Conservation (phyloP, 2,113 vertebrate species). For the Cettia cetti region DNA sequence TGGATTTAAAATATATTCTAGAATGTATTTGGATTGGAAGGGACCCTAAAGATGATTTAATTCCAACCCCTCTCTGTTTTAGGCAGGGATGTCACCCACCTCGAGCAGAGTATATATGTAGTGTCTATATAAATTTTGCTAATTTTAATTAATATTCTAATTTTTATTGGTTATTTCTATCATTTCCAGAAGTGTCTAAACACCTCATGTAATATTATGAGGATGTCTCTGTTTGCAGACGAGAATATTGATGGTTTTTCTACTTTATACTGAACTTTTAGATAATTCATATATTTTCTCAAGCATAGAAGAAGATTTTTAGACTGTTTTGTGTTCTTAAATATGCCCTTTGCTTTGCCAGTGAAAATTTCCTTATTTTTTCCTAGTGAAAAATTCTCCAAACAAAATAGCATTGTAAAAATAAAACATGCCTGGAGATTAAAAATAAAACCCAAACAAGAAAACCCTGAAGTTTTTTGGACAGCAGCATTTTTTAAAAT, state of each 20-base stretch:
- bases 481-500: not conserved
- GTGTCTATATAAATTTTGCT: not conserved
- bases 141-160: not conserved
- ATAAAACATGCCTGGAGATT: not conserved
- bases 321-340: not conserved
- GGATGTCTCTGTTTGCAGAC: not conserved
- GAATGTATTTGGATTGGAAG: not conserved
- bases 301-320: not conserved
- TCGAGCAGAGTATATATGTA: not conserved
- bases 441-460: not conserved
- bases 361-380: not conserved
- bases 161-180: not conserved
- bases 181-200: not conserved
- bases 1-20: not conserved
- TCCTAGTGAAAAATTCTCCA: not conserved
- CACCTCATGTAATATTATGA: not conserved
- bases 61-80: accelerated
- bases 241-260: not conserved
- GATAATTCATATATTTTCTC: not conserved
- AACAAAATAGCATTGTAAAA: not conserved
- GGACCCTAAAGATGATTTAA: not conserved
- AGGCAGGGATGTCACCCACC: not conserved
- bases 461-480: not conserved
- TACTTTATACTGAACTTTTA: not conserved
- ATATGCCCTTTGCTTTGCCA: not conserved